A percentile compares a stretch with the other conserved stretches of the same genome.
These are phyloP conservation scores for Orgyia antiqua DNA, from an alignment of 2,888 invertebrate genomes.

Conservation along the genomic window DNA sequence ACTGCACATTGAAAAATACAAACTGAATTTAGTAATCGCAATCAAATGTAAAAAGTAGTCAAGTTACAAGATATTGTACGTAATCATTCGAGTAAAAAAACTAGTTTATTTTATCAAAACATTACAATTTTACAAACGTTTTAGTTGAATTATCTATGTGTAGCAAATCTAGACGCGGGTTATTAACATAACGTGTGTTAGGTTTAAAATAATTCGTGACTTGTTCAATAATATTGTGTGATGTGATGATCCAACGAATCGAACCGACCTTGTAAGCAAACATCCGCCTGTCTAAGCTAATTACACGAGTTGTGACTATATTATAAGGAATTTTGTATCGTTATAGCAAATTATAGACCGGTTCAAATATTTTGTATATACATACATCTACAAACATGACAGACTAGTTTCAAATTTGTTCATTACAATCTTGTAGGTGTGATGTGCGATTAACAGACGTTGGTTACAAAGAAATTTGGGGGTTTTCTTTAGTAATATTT, in stretches of 20 bases:
- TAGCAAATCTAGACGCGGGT: too few species aligned
- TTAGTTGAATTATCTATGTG: not conserved
- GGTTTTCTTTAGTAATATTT: too few species aligned
- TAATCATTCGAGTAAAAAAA: too few species aligned
- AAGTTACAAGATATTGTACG: not conserved
- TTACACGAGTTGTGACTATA: constrained; percentile 16
- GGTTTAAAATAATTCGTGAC: constrained; percentile 6
- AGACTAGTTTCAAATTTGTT: too few species aligned
- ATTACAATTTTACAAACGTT: too few species aligned
- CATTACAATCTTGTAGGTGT: not conserved
- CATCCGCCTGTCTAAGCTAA: constrained; percentile 30
- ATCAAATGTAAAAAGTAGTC: not conserved
- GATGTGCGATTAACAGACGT: too few species aligned
- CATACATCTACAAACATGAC: too few species aligned
- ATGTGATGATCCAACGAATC: constrained; percentile 26
- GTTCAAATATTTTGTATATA: too few species aligned
- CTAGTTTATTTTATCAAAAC: too few species aligned
- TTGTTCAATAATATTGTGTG: constrained; percentile 12
- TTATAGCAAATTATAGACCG: constrained; percentile 9
- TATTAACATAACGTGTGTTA: not conserved
- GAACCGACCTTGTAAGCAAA: constrained; percentile 29
- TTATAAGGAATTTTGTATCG: constrained; percentile 21
- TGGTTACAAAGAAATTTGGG: too few species aligned
- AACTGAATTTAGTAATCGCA: too few species aligned
- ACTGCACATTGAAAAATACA: too few species aligned